Evolutionary conservation across 2,113 vertebrate genomes (phyloP), one percentile per base, ranked within the genome.

Genomic region (Sapayoa aenigma): DNA sequence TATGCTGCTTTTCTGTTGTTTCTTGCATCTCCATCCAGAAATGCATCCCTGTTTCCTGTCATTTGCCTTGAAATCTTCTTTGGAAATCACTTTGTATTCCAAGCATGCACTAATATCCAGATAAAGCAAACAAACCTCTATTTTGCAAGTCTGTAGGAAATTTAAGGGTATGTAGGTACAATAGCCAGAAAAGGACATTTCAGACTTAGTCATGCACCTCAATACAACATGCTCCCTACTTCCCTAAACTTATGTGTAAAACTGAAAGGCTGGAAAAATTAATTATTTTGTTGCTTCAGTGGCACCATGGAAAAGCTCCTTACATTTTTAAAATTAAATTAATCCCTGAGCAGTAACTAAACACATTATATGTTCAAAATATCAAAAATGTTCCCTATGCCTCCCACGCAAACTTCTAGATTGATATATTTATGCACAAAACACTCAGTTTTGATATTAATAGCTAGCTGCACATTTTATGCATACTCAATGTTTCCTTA

Each of bases 281-380:
- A 78, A 66, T 87, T 87, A 27, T 67, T 79, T 67, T 69, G 49
- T 65, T 96, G 30, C 21, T 93, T 94, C 7, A 14, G 56, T 3
- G 22, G 31, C 53, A 55, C n/a, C 56, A 22, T 66, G 86, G 49
- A 77, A 82, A 90, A 94, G 9, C 13, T 44, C 50, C 68, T 91
- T 74, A 31, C 21, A 65, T 72, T 88, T 85, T 91, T 47, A 4
- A 87, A 93, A 79, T 87, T 52, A 94, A 94, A 94, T 94, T 85
- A 71, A 42, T 94, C 44, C 60, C 73, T 74, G 21, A 87, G 49
- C 28, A 75, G 27, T 52, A 90, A 49, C 88, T 82, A 77, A 84
- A 50, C 9, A 19, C 17, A 59, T 93, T 92, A 52, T 37, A 46
- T 33, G 16, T 84, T 91, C 42, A 84, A 93, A 91, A 90, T 85